A percentile compares a stretch with the other conserved stretches of the same genome.
Conservation (phyloP, 2,113 vertebrate genomes). For the Puntigrus tetrazona region DNA sequence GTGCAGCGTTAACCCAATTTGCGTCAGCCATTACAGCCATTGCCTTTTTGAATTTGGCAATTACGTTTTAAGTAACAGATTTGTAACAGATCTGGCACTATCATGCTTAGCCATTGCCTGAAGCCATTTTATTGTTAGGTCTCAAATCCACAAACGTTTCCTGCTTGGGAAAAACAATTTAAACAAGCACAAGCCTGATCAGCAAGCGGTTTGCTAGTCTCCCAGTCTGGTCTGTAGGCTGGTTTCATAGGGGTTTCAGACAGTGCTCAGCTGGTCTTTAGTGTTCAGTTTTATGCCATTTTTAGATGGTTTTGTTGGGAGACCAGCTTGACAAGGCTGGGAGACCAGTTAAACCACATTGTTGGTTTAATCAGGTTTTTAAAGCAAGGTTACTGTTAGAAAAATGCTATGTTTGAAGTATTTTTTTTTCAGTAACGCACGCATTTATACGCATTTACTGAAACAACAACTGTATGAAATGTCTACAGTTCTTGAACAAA, state of each 20-base stretch:
- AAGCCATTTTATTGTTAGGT: neutral
- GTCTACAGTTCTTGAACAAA: conserved; percentile 31
- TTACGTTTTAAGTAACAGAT: neutral
- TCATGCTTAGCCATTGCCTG: neutral
- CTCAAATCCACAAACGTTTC: neutral
- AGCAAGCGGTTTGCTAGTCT: no score
- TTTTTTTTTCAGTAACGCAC: neutral
- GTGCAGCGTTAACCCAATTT: neutral
- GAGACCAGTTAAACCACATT: neutral
- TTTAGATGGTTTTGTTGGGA: neutral
- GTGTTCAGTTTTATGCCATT: neutral
- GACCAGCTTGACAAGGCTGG: neutral
- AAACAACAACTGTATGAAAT: conserved; percentile 54
- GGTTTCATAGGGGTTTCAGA: neutral
- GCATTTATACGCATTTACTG: conserved; percentile 22
- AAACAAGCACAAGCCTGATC: neutral
- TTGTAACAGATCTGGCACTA: neutral
- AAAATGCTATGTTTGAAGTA: neutral
- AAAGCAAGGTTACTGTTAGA: neutral
- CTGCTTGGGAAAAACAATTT: neutral
- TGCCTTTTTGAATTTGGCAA: neutral
- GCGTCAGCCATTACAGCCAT: neutral
- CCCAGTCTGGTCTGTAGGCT: neutral
- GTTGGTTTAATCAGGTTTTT: neutral
- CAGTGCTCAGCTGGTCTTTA: neutral